Base-by-base conservation (phyloP, 2,888 invertebrate genomes). In the Axea sp. region DNA sequence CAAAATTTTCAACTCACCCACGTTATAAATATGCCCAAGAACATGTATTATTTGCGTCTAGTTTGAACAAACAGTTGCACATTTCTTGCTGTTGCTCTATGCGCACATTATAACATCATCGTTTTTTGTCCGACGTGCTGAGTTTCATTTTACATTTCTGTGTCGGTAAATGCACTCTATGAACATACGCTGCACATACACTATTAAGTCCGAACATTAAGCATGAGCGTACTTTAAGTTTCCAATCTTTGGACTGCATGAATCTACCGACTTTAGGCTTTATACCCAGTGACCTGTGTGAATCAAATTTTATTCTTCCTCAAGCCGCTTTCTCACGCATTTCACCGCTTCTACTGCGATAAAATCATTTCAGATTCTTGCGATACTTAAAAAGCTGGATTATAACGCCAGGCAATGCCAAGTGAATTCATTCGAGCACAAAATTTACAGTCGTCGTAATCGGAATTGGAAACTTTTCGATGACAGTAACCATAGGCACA, bases 231-330 rank as follows among this genome's bases (percentile, higher is more conserved):
- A 73, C 53, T 59, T 79, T 78, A 75, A 79, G 76, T 80, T 81
- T 77, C 75, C 69, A 76, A 77, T 79, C 78, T 81, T 82, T 82
- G 82, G 84, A 84, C 79, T 78, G 86, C 86, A 86, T 86, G 86
- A 85, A 87, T 87, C 87, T 86, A 85, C 85, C 87, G 86, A 86
- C 87, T 86, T 86, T 84, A 82, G 78, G 80, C 81, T 81, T 81
- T 68, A 80, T 80, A 26, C 72, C 79, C 59, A 75, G 59, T 47
- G 75, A 67, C 31, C 67, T 53, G 31, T 37, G 62, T 31, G 28
- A 41, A 12, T 62, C 47, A 72, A 11, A 68, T 64, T 74, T 75
- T 77, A 65, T 72, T 67, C 47, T 51, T 37, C 64, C 14, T 59
- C 26, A 64, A 72, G 69, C 68, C 53, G 76, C 77, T 79, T 77